Evolutionary conservation across 1,140 invertebrate genomes (phyloP).

Genomic region (Ctenoplectra terminalis): DNA sequence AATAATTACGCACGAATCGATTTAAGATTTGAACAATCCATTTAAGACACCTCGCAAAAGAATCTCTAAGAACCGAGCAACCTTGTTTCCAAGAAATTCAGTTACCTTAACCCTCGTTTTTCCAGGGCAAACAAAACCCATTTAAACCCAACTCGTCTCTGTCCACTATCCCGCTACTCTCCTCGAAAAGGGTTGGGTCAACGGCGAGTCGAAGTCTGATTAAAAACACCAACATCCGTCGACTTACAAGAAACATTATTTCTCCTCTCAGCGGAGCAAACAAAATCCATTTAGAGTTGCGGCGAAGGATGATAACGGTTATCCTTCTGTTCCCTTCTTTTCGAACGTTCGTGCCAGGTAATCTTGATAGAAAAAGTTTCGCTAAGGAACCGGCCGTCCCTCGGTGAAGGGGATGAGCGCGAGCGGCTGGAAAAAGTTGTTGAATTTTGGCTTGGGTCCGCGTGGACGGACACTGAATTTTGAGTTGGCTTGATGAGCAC

Average conservation of each 20-base stretch:
- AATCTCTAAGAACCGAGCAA: neutral
- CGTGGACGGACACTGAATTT: slow-evolving; percentile 54
- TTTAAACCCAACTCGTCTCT: neutral
- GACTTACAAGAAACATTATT: neutral
- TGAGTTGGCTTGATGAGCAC: slow-evolving; percentile 23
- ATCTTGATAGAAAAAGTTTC: slow-evolving; percentile 63
- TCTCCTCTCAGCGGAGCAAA: neutral
- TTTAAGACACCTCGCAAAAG: neutral
- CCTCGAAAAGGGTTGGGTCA: neutral
- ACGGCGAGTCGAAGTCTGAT: neutral
- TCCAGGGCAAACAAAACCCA: neutral
- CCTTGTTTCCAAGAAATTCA: neutral
- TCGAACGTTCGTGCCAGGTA: slow-evolving; percentile 8
- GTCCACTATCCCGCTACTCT: neutral
- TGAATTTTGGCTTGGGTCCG: slow-evolving; percentile 40
- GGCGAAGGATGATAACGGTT: slow-evolving; percentile 21
- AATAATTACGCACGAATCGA: no score
- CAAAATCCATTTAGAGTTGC: slow-evolving; percentile 44
- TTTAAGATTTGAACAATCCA: no score
- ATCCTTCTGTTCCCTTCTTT: neutral
- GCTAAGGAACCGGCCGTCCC: neutral
- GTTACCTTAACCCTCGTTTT: neutral
- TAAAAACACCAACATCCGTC: neutral
- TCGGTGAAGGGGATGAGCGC: neutral
- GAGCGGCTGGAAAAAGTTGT: slow-evolving; percentile 50